phyloP scores from a whole-genome alignment of 2,113 vertebrate genomes.

The Capreolus pygargus region DNA sequence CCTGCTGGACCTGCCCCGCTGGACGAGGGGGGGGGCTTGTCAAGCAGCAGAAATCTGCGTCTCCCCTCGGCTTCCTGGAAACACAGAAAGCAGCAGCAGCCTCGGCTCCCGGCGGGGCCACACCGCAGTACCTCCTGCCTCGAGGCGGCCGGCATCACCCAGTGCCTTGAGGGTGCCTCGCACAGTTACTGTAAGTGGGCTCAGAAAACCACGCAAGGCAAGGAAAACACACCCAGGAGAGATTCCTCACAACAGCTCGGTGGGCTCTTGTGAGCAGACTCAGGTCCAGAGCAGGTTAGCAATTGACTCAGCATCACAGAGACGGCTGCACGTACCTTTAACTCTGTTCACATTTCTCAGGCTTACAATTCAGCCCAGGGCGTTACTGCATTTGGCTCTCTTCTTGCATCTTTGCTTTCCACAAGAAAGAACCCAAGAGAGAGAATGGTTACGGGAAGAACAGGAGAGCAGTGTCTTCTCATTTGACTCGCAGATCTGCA shows the following conservation, averaged over 20 bases:
- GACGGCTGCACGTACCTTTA: neutral
- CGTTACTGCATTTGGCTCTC: neutral
- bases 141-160: too few species aligned
- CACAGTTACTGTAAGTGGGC: neutral
- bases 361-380: neutral
- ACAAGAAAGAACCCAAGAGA: neutral
- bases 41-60: neutral
- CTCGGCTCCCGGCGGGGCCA: neutral
- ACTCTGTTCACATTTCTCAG: neutral
- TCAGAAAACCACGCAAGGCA: neutral
- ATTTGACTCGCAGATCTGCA: neutral
- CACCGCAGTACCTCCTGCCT: too few species aligned
- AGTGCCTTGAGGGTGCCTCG: neutral
- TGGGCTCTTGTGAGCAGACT: neutral
- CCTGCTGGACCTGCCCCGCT: neutral
- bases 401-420: neutral
- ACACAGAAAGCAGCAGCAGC: neutral
- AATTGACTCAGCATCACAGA: neutral
- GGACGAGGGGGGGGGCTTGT: neutral
- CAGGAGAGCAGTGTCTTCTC: neutral
- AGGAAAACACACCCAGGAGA: neutral
- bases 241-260: neutral
- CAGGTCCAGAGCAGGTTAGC: neutral
- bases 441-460: neutral
- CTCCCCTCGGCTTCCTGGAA: constrained; percentile 6